Evolutionary conservation across 2,113 vertebrate genomes (phyloP).

Genomic region (Phylloscopus trochiloides): DNA sequence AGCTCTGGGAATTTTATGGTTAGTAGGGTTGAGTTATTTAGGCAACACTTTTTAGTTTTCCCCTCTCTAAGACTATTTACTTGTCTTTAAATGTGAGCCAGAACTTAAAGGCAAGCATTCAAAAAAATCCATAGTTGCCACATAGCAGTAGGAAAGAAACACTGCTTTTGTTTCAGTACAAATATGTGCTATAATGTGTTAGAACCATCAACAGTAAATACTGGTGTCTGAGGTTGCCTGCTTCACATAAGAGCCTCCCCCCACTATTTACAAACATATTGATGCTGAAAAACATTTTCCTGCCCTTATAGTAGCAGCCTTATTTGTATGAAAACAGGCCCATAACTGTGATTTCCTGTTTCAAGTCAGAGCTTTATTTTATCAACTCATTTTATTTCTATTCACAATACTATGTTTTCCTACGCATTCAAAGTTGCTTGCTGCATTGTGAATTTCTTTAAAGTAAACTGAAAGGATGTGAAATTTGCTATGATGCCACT

Average conservation of each 20-base stretch:
- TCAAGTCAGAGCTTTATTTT: neutral
- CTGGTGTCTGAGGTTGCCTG: neutral
- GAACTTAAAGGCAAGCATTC: neutral
- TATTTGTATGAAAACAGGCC: neutral
- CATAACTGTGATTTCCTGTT: neutral
- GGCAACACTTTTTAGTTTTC: neutral
- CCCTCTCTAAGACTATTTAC: neutral
- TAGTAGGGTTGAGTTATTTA: accelerated
- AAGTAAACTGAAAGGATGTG: neutral
- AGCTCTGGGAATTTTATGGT: neutral
- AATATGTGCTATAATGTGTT: neutral
- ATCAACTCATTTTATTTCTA: neutral
- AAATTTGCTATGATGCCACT: neutral
- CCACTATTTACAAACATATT: neutral
- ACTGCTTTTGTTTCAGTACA: neutral
- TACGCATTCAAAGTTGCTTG: neutral
- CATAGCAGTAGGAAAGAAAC: neutral
- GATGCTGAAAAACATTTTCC: neutral
- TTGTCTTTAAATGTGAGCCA: neutral
- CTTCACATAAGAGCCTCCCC: neutral
- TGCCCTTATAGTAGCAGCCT: neutral
- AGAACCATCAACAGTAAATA: neutral
- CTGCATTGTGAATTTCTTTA: neutral
- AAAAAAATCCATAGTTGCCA: neutral
- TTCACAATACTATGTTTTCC: neutral